These are phyloP conservation scores for Trissolcus brochymenae DNA, from an alignment of 2,888 invertebrate genomes.

Conservation along the genomic window DNA sequence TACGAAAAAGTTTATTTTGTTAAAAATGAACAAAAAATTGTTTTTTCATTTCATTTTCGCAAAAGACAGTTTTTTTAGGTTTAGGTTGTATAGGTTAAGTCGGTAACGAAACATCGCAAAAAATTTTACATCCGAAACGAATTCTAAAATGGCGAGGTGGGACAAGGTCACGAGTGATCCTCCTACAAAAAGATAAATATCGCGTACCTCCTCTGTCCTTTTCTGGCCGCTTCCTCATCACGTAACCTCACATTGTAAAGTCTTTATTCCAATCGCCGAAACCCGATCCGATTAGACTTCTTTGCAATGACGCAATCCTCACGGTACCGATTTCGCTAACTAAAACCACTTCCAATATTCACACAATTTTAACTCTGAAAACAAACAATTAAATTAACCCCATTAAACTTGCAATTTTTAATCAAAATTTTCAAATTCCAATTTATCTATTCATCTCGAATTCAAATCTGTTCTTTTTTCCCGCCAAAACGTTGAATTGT, in stretches of 20 bases:
- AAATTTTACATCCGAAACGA: slow-evolving; percentile 59
- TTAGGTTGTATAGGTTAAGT: neutral
- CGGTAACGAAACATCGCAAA: slow-evolving; percentile 56
- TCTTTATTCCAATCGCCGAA: slow-evolving; percentile 21
- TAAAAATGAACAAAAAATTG: neutral
- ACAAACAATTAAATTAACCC: no score
- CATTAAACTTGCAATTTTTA: no score
- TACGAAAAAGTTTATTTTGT: no score
- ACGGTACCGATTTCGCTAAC: no score
- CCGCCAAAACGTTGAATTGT: no score
- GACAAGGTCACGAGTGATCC: slow-evolving; percentile 68
- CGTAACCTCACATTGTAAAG: slow-evolving; percentile 13
- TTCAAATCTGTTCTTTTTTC: no score
- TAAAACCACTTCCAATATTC: neutral
- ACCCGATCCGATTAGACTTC: slow-evolving; percentile 11
- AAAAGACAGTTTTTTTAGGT: no score
- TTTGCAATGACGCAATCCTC: neutral
- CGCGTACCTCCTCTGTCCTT: slow-evolving; percentile 22
- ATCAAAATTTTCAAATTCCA: no score
- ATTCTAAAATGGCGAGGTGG: slow-evolving; percentile 70
- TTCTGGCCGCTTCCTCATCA: slow-evolving; percentile 15
- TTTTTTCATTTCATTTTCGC: no score
- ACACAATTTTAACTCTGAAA: neutral
- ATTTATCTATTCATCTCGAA: no score
- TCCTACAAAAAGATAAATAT: slow-evolving; percentile 61